phyloP scores from a whole-genome alignment of 2,113 vertebrate genomes.

The Athene cunicularia region DNA sequence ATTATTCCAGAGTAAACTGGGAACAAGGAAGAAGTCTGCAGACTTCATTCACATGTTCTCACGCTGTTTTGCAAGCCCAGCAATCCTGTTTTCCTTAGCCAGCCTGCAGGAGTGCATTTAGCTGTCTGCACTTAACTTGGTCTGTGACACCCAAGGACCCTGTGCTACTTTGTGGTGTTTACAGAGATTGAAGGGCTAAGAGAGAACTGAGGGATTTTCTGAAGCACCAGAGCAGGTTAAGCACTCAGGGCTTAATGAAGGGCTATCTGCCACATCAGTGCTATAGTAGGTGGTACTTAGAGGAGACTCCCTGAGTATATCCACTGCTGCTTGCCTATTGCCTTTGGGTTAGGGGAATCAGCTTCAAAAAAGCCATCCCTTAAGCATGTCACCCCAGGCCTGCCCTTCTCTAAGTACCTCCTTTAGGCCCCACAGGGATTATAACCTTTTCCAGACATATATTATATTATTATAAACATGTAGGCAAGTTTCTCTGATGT shows the following conservation, averaged over 20 bases:
- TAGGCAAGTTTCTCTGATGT: not conserved
- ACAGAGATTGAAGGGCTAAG: not conserved
- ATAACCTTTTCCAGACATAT: not conserved
- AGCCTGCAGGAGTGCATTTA: not conserved
- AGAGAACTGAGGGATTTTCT: not conserved
- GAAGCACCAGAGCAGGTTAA: not conserved
- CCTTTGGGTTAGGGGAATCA: not conserved
- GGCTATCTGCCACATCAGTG: not conserved
- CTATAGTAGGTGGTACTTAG: not conserved
- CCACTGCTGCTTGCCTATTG: not conserved
- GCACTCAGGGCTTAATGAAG: rapidly evolving
- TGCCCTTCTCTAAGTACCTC: not conserved
- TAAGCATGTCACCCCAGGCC: not conserved
- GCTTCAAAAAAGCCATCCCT: not conserved
- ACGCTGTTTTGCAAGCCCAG: slow-evolving; percentile 31
- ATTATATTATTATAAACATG: not conserved
- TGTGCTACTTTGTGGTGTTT: not conserved
- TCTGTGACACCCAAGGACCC: not conserved
- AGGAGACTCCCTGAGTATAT: not conserved
- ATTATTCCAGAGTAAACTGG: not conserved
- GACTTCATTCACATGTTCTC: not conserved
- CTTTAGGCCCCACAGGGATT: not conserved
- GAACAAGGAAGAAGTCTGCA: slow-evolving; percentile 33
- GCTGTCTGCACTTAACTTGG: not conserved
- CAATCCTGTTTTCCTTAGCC: not conserved